Base-by-base conservation (phyloP, 2,113 vertebrate genomes). In the Oceanodroma tethys region DNA sequence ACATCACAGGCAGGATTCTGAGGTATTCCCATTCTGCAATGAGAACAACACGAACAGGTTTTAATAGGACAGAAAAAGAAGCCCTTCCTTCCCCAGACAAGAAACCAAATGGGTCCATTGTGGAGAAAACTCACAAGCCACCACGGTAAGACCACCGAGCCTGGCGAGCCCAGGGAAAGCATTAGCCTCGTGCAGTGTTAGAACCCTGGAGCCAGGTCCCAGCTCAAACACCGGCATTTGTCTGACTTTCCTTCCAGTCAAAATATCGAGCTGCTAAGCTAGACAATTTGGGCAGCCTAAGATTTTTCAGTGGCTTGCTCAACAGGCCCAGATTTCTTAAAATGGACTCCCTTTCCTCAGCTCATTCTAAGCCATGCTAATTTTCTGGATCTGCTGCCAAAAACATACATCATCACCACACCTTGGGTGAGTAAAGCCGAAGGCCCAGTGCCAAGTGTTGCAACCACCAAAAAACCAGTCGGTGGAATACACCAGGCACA, bases 351-450 rank as follows among this genome's bases (percentile, higher is more conserved):
- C 48, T 75, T 88, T 91, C 62, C 11, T 27, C 43, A 89, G 43
- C n/a, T 71, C 13, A 29, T 75, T 75, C 53, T 79, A 82, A 87
- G 36, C 48, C 22, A 75, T 23, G 30, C 34, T 76, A 62, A 45
- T 88, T 96, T 90, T 90, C 81, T 48, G 70, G 40, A 56, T 50
- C 32, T 73, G 55, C 38, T 86, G 92, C 87, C 81, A 86, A 82
- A 86, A 40, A 9, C 34, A 85, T 16, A 32, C 45, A 67, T 94
- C 88, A 82, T 59, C 56, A 60, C 96, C 93, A 94, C 93, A 90
- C 95, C 96, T 92, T 76, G 17, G 9, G 38, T 93, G 88, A 93
- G 58, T 71, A 96, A 94, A 94, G 38, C 43, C 70, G 53, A 79
- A 87, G 59, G 63, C 62, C 12, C 71, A 55, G 48, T 0, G 21